Evolutionary conservation across 2,797 vertebrate genomes (phyloP), one percentile per base, ranked within the genome.

Genomic region (Amphiprion clarkii): DNA sequence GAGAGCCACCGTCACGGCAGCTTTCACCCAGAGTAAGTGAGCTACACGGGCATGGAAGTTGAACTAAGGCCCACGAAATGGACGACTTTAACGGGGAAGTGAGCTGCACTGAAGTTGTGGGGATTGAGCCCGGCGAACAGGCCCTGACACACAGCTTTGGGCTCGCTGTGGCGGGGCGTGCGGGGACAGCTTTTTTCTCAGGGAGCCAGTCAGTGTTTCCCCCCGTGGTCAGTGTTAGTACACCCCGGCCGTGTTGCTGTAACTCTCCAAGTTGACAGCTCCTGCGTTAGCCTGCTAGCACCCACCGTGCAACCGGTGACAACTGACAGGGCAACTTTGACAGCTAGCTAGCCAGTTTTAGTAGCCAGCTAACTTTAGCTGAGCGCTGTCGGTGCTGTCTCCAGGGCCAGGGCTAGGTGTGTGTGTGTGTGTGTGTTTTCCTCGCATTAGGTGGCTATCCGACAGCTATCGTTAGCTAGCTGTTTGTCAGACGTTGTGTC

Each of bases 21-120:
- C 93, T 91, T 89, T 91, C 85, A 85, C 81, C 92, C 92, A 90
- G 93, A 94, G 95, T 96, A 94, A 95, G 95, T 95, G 90, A 90
- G 90, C 92, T 83, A 91, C 89, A 86, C 81, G 92, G 92, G 94
- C 93, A 94, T 93, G 92, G 93, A 95, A 95, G 94, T 95, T 96
- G 85, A 90, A 92, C 85, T 75, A 64, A 91, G 95, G 93, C 93
- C 94, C 93, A 81, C 78, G 91, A 92, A 94, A 94, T 94, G 94
- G 93, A 93, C 93, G 94, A 92, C 91, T 94, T 92, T 92, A 62
- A 82, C 79, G 84, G 87, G 92, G 89, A 92, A 92, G 91, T 92
- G 87, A 87, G 88, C 88, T 57, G 86, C 86, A 90, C 88, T 85
- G 90, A 93, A 94, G 93, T 93, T 94, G 25, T 88, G 90, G 90